These are phyloP conservation scores for Apeira syringaria DNA, from an alignment of 2,888 invertebrate species.

Conservation along the genomic window DNA sequence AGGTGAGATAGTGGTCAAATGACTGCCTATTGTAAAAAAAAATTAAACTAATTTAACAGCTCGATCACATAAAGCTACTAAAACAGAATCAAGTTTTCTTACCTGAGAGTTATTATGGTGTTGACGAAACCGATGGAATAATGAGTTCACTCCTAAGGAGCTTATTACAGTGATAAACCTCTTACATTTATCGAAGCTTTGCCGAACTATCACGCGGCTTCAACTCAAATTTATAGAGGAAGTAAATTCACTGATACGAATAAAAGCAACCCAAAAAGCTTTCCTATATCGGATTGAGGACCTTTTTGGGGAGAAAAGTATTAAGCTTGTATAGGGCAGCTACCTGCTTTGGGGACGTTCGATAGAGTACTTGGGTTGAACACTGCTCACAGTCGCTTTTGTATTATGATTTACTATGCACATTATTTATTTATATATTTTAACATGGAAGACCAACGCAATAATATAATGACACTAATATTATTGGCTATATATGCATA, in stretches of 20 bases:
- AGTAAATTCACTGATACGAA: constrained; percentile 22
- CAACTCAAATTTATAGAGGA: constrained; percentile 18
- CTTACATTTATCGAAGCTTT: constrained; percentile 14
- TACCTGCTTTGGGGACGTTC: constrained; percentile 22
- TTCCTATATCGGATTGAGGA: constrained; percentile 33
- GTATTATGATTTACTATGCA: constrained; percentile 21
- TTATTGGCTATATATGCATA: too few species aligned
- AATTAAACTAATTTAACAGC: too few species aligned
- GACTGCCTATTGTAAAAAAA: too few species aligned
- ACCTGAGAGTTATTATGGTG: too few species aligned
- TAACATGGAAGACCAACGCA: too few species aligned
- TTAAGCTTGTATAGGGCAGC: constrained; percentile 23
- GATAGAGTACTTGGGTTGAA: constrained; percentile 22
- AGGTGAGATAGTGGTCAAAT: too few species aligned
- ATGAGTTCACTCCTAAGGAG: background rate
- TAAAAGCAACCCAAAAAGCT: constrained; percentile 29
- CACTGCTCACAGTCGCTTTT: constrained; percentile 22
- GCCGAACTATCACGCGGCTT: constrained; percentile 14
- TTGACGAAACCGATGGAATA: too few species aligned
- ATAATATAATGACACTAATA: too few species aligned
- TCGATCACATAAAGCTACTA: too few species aligned
- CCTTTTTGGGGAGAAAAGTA: constrained; percentile 27
- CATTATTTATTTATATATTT: too few species aligned
- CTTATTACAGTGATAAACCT: constrained; percentile 8
- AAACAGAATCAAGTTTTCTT: too few species aligned